phyloP scores from a whole-genome alignment of 2,888 invertebrate genomes.

The Napeogenes inachia region DNA sequence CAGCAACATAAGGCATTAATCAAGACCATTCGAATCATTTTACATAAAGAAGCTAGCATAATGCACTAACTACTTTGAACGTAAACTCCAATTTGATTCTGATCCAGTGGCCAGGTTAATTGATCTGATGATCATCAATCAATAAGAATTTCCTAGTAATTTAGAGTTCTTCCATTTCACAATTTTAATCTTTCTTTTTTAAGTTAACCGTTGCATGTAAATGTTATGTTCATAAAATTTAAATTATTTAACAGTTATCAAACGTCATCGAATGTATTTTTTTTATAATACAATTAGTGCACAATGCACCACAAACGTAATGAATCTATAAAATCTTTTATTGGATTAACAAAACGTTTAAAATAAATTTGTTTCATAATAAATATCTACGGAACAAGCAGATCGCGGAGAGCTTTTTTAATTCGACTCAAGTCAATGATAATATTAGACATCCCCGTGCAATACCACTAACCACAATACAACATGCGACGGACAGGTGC shows the following conservation, averaged over 20 bases:
- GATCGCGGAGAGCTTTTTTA: slow-evolving; percentile 21
- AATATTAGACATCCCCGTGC: slow-evolving; percentile 37
- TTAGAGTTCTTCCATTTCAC: slow-evolving; percentile 6
- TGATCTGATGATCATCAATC: slow-evolving; percentile 44
- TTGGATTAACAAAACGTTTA: too few species aligned
- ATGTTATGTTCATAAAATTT: too few species aligned
- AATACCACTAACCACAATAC: slow-evolving; percentile 32
- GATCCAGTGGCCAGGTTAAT: slow-evolving; percentile 34
- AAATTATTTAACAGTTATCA: too few species aligned
- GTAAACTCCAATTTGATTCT: slow-evolving; percentile 19
- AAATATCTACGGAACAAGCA: slow-evolving; percentile 14
- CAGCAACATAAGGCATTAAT: slow-evolving; percentile 31
- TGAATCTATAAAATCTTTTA: too few species aligned
- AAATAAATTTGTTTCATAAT: too few species aligned
- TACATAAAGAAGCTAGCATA: slow-evolving; percentile 16
- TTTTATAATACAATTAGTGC: too few species aligned
- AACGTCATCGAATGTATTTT: too few species aligned
- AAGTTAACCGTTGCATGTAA: too few species aligned
- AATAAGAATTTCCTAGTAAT: slow-evolving; percentile 34
- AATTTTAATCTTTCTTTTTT: too few species aligned
- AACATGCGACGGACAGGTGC: slow-evolving; percentile 52
- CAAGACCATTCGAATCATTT: slow-evolving; percentile 9
- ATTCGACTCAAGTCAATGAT: slow-evolving; percentile 24
- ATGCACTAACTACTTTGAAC: slow-evolving; percentile 14
- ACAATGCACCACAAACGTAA: too few species aligned